These are phyloP conservation scores for Nephrotoma flavescens DNA, from an alignment of 2,888 invertebrate genomes.

Conservation along the genomic window DNA sequence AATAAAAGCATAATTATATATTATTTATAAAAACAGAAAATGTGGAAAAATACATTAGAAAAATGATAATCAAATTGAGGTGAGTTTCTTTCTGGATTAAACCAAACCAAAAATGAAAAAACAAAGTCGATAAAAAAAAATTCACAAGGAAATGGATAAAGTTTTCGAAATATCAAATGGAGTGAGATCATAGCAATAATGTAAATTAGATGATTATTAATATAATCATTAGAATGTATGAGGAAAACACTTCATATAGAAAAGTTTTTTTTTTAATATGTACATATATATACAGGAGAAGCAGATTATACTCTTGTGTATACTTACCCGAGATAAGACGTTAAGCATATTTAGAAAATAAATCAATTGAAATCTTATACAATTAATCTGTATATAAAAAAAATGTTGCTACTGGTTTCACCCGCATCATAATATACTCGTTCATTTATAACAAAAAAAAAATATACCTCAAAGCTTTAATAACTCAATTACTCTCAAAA, in stretches of 20 bases:
- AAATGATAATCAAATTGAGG: background rate
- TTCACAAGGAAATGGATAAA: background rate
- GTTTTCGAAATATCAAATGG: background rate
- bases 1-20: background rate
- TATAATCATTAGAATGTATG: background rate
- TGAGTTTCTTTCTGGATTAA: background rate
- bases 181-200: background rate
- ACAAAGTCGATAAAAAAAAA: background rate
- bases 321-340: background rate
- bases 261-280: background rate
- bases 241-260: background rate
- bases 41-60: background rate
- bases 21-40: background rate
- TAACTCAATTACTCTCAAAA: background rate
- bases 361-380: background rate
- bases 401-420: background rate
- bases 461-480: background rate
- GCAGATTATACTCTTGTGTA: background rate
- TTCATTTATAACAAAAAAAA: background rate
- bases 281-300: background rate
- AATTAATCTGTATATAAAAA: background rate
- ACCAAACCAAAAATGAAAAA: background rate
- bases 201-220: background rate
- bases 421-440: background rate
- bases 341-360: background rate